Evolutionary conservation across 2,113 vertebrate genomes (phyloP).

Genomic region (Paraplagusia blochii): DNA sequence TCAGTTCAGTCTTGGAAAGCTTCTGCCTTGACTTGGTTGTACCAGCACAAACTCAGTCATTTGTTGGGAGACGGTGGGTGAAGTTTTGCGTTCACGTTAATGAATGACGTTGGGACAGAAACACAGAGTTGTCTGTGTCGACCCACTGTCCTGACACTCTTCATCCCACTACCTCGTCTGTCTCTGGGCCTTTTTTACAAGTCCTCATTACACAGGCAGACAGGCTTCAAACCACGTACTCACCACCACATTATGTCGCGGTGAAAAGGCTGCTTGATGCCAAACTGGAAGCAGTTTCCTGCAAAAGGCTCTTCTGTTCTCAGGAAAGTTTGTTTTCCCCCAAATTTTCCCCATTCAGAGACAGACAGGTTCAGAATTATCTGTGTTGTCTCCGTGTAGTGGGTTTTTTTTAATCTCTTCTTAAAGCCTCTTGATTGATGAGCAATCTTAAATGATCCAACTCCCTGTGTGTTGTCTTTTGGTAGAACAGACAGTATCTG

Average conservation of each 20-base stretch:
- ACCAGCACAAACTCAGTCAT: slow-evolving; percentile 4
- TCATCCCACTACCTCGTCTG: slow-evolving; percentile 5
- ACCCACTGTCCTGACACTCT: slow-evolving; percentile 30
- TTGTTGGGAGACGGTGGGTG: slow-evolving; percentile 4
- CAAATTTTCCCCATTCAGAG: slow-evolving; percentile 15
- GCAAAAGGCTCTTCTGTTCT: slow-evolving; percentile 25
- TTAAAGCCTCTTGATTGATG: slow-evolving; percentile 45
- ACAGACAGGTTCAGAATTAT: slow-evolving; percentile 52
- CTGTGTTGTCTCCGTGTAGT: slow-evolving; percentile 17
- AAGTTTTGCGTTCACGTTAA: slow-evolving; percentile 46
- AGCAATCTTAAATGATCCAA: slow-evolving; percentile 14
- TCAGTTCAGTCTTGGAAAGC: slow-evolving; percentile 18
- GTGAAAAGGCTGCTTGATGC: slow-evolving; percentile 15
- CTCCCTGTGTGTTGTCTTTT: background rate
- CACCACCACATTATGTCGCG: slow-evolving; percentile 25
- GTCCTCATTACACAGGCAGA: slow-evolving; percentile 6
- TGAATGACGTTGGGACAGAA: slow-evolving; percentile 64
- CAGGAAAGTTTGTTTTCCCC: slow-evolving; percentile 37
- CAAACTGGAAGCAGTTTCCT: slow-evolving; percentile 44
- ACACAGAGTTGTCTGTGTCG: slow-evolving; percentile 34
- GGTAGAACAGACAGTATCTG: background rate
- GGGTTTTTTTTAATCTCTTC: slow-evolving; percentile 37
- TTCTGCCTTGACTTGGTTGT: slow-evolving; percentile 10
- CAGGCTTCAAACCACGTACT: slow-evolving; percentile 19
- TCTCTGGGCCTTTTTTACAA: background rate